Evolutionary conservation across 2,888 invertebrate species (phyloP).

Genomic region (Drosophila quinaria): DNA sequence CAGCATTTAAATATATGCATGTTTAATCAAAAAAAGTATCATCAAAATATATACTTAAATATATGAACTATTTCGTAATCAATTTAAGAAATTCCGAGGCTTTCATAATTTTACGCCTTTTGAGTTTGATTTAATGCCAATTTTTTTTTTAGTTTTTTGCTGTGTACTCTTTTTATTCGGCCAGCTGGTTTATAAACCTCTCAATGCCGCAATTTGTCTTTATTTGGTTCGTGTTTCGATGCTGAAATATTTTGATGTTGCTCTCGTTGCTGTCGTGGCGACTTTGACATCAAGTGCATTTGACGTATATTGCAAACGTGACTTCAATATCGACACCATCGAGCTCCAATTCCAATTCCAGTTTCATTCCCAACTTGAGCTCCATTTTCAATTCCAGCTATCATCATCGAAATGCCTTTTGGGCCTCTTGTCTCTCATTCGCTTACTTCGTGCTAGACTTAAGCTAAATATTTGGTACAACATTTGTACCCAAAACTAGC

Average conservation of each 20-base stretch:
- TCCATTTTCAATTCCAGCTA: slow-evolving; percentile 15
- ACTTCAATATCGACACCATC: slow-evolving; percentile 28
- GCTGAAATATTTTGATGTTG: slow-evolving; percentile 71
- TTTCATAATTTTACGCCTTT: no score
- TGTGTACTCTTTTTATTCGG: neutral
- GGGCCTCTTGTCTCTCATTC: neutral
- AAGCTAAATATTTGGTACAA: no score
- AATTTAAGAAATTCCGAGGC: no score
- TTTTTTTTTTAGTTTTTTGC: neutral
- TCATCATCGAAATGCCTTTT: slow-evolving; percentile 37
- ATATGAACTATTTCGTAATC: no score
- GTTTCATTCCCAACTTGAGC: neutral
- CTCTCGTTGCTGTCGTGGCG: slow-evolving; percentile 2
- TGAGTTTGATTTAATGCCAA: no score
- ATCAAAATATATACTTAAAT: no score
- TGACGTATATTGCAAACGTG: slow-evolving; percentile 83
- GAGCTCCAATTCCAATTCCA: slow-evolving; percentile 7
- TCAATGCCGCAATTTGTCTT: slow-evolving; percentile 83
- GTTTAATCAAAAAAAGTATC: no score
- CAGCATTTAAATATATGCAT: no score
- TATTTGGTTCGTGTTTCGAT: slow-evolving; percentile 83
- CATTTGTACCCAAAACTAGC: neutral
- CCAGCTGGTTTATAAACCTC: slow-evolving; percentile 74
- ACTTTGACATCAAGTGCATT: slow-evolving; percentile 66
- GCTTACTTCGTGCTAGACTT: slow-evolving; percentile 1